A percentile compares a stretch with the other conserved stretches of the same genome.
phyloP scores from a whole-genome alignment of 1,140 invertebrate genomes.

The Oryzaephilus surinamensis region DNA sequence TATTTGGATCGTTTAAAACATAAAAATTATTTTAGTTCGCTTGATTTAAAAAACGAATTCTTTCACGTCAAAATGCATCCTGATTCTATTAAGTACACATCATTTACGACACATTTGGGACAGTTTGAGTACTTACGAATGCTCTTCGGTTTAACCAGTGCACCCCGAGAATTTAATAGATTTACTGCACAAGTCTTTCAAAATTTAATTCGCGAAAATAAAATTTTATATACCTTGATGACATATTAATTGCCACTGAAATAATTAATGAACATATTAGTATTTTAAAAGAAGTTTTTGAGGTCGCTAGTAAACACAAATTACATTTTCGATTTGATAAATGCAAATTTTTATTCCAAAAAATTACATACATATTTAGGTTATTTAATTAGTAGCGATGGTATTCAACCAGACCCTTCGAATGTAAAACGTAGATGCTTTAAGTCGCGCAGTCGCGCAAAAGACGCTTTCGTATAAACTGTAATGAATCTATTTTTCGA shows the following conservation, averaged over 20 bases:
- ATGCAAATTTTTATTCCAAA: constrained; percentile 16
- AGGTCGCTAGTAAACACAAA: constrained; percentile 7
- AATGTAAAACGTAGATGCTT: too few relatives aligned
- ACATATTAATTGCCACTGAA: constrained; percentile 12
- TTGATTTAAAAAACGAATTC: constrained; percentile 29
- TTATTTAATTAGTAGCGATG: constrained; percentile 14
- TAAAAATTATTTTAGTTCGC: constrained; percentile 18
- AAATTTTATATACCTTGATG: constrained; percentile 15
- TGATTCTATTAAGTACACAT: constrained; percentile 18
- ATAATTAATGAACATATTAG: constrained; percentile 8
- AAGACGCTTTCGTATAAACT: too few relatives aligned
- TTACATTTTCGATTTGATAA: constrained; percentile 18
- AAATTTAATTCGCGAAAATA: constrained; percentile 5
- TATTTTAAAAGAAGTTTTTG: constrained; percentile 13
- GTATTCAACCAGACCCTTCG: constrained; percentile 11
- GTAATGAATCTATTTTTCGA: too few relatives aligned
- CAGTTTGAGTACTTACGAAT: constrained; percentile 21
- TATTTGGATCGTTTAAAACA: constrained; percentile 23
- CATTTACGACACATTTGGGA: constrained; percentile 15
- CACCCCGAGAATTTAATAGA: constrained; percentile 5
- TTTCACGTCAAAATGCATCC: constrained; percentile 16
- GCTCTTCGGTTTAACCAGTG: constrained; percentile 19
- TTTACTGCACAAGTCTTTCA: constrained; percentile 5
- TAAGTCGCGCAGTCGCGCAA: too few relatives aligned
- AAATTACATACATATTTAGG: constrained; percentile 15